A percentile compares a stretch with the other conserved stretches of the same genome.
Evolutionary conservation across 2,797 vertebrate genomes (phyloP).

Genomic region (Parauchenoglanis ngamensis): DNA sequence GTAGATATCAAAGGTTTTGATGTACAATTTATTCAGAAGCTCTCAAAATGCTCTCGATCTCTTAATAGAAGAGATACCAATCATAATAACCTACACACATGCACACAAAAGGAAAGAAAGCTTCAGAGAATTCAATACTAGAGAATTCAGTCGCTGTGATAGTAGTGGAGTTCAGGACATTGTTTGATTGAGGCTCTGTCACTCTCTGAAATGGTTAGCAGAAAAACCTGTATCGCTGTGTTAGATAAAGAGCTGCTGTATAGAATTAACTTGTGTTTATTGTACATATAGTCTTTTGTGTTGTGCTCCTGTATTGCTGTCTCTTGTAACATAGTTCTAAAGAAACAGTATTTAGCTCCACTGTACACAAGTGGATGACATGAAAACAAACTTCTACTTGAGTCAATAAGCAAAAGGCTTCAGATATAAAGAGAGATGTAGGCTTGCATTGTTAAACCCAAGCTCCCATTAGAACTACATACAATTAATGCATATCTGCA

Average conservation of each 20-base stretch:
- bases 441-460: background rate
- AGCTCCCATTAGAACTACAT: background rate
- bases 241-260: background rate
- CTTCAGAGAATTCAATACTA: background rate
- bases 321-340: background rate
- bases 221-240: background rate
- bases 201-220: background rate
- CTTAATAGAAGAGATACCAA: background rate
- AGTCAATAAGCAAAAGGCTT: background rate
- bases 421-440: background rate
- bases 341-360: background rate
- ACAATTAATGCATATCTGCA: background rate
- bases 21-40: background rate
- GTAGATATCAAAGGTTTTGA: slow-evolving; percentile 1
- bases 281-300: slow-evolving; percentile 9
- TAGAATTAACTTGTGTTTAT: background rate
- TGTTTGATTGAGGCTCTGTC: background rate
- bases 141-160: background rate
- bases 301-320: background rate
- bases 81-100: background rate
- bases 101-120: background rate
- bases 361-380: background rate
- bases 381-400: background rate
- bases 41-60: background rate
- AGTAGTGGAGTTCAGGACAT: background rate